Conservation (phyloP, 2,888 invertebrate genomes). For the Cecidostiba fungosa region DNA sequence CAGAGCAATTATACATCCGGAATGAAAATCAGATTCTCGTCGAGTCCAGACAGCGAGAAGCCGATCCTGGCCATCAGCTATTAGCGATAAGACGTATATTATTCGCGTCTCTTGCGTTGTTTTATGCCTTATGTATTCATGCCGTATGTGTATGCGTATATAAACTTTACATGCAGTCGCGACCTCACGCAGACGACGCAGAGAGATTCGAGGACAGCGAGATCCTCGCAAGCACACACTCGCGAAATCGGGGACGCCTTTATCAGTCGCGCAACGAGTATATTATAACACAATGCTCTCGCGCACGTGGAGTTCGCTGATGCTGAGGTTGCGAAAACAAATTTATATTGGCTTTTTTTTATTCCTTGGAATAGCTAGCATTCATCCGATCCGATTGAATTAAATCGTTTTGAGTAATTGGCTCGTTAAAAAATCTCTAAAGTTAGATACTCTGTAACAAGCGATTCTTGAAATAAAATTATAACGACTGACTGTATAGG, state of each 20-base stretch:
- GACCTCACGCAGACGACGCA: neutral
- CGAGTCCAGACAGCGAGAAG: neutral
- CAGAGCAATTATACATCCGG: neutral
- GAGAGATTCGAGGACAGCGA: neutral
- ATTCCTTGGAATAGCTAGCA: too few species aligned
- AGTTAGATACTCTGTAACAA: too few species aligned
- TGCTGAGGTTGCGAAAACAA: too few species aligned
- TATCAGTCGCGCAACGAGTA: neutral
- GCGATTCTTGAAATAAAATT: neutral
- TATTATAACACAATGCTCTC: neutral
- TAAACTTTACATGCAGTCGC: constrained; percentile 3
- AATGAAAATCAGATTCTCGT: neutral
- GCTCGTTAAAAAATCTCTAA: too few species aligned
- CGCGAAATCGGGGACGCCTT: constrained; percentile 40
- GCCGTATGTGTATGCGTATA: constrained; percentile 49
- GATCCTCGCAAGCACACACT: constrained; percentile 7
- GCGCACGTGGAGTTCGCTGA: too few species aligned
- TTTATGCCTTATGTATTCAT: constrained; percentile 57
- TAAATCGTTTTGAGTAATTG: too few species aligned
- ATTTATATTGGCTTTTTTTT: too few species aligned
- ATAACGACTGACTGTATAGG: neutral
- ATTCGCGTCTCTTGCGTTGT: neutral
- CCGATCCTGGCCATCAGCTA: neutral
- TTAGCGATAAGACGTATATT: neutral
- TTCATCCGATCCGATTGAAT: too few species aligned